Conservation (phyloP, 2,888 invertebrate genomes). For the Pollenia labialis region DNA sequence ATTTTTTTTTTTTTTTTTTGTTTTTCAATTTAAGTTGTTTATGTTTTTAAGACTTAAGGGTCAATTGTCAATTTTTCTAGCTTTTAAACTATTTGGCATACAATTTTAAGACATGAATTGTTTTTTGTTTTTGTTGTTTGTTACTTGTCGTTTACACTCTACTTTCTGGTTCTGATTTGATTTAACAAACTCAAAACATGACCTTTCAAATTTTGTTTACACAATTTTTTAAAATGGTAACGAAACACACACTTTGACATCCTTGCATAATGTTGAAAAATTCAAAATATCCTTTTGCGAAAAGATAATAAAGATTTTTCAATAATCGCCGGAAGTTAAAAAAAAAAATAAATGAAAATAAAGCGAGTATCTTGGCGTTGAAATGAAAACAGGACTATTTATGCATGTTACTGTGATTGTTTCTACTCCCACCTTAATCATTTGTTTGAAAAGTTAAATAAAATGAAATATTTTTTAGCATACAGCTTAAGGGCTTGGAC, state of each 20-base stretch:
- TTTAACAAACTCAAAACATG: conserved; percentile 61
- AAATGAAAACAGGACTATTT: too few relatives aligned
- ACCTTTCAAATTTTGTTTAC: conserved; percentile 28
- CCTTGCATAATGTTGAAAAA: background rate
- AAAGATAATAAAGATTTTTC: conserved; percentile 50
- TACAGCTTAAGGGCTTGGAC: background rate
- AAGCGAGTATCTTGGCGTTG: background rate
- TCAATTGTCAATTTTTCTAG: conserved; percentile 53
- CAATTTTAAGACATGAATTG: conserved; percentile 35
- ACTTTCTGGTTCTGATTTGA: background rate
- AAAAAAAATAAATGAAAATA: conserved; percentile 60
- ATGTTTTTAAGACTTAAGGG: conserved; percentile 32
- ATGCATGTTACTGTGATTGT: too few relatives aligned
- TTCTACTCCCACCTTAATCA: too few relatives aligned
- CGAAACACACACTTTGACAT: background rate
- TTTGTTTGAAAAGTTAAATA: conserved; percentile 7
- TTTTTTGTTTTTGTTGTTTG: background rate
- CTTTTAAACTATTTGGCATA: conserved; percentile 56
- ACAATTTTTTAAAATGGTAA: conserved; percentile 15
- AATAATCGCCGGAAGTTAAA: conserved; percentile 63
- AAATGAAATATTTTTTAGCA: background rate
- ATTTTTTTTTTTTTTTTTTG: background rate
- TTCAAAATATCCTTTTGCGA: conserved; percentile 2
- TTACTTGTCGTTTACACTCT: background rate
- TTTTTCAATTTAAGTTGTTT: conserved; percentile 27